Evolutionary conservation across 2,797 vertebrate species (phyloP).

Genomic region (Smutsia temminckii): DNA sequence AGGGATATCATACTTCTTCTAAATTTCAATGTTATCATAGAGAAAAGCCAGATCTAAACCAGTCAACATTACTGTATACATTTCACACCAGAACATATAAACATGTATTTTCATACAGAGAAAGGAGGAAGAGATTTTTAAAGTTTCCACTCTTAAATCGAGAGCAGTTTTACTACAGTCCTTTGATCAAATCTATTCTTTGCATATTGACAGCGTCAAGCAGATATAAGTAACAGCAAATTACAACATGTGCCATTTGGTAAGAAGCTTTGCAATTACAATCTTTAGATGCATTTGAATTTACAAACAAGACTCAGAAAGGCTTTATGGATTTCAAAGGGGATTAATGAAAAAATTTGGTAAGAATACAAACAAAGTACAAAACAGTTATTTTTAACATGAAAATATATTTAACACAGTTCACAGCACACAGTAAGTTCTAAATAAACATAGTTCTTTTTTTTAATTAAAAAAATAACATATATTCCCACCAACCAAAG

Average conservation of each 20-base stretch:
- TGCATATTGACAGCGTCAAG: slow-evolving; percentile 50
- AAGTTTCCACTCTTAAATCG: slow-evolving; percentile 16
- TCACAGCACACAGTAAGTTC: background rate
- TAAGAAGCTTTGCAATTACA: slow-evolving; percentile 59
- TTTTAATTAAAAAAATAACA: slow-evolving; percentile 44
- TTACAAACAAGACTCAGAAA: slow-evolving; percentile 66
- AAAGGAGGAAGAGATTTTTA: background rate
- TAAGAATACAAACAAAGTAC: slow-evolving; percentile 60
- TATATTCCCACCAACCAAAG: slow-evolving; percentile 12
- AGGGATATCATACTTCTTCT: background rate
- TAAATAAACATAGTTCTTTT: slow-evolving; percentile 2
- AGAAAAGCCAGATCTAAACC: slow-evolving; percentile 32
- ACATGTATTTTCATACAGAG: slow-evolving; percentile 15
- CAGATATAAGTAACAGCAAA: background rate
- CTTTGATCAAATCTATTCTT: slow-evolving; percentile 18
- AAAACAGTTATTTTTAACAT: slow-evolving; percentile 59
- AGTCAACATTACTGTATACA: slow-evolving; percentile 3
- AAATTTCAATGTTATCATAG: background rate
- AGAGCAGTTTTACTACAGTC: slow-evolving; percentile 23
- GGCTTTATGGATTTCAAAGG: slow-evolving; percentile 52
- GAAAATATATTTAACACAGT: slow-evolving; percentile 54
- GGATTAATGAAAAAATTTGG: slow-evolving; percentile 70
- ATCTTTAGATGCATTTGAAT: slow-evolving; percentile 56
- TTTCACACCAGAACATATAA: background rate
- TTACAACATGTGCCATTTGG: background rate